These are phyloP conservation scores for Champsocephalus gunnari DNA, from an alignment of 2,797 vertebrate genomes.

Conservation along the genomic window DNA sequence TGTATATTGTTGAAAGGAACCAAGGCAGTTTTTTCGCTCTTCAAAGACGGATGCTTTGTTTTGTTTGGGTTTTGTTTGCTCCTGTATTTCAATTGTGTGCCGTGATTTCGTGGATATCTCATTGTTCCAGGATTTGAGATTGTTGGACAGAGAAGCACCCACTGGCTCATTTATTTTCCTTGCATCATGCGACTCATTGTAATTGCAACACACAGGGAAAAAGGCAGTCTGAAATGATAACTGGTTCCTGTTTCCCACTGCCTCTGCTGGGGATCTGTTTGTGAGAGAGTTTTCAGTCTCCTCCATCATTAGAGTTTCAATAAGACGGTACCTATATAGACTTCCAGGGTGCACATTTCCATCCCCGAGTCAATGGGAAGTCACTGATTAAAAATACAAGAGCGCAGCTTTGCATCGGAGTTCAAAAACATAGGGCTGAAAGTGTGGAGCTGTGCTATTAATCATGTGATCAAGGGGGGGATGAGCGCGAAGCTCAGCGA, in stretches of 20 bases:
- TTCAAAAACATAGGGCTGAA: conserved; percentile 68
- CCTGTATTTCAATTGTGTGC: conserved; percentile 81
- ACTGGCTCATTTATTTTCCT: conserved; percentile 84
- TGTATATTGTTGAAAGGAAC: conserved; percentile 91
- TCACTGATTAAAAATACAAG: conserved; percentile 77
- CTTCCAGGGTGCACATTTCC: conserved; percentile 67
- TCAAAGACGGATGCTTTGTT: conserved; percentile 86
- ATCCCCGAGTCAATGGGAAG: conserved; percentile 65
- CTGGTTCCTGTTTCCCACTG: conserved; percentile 72
- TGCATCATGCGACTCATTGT: conserved; percentile 81
- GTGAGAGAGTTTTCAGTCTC: conserved; percentile 57
- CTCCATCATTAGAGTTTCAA: conserved; percentile 68
- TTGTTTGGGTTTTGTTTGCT: conserved; percentile 85
- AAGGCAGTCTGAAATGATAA: conserved; percentile 61
- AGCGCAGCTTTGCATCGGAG: conserved; percentile 65
- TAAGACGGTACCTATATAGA: conserved; percentile 43
- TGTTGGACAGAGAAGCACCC: conserved; percentile 79
- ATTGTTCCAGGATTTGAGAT: conserved; percentile 85
- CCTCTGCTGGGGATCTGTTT: conserved; percentile 54
- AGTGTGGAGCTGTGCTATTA: conserved; percentile 68
- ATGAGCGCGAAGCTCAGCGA: conserved; percentile 53
- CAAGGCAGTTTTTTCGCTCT: conserved; percentile 80
- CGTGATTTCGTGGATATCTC: conserved; percentile 83
- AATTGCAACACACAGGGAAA: conserved; percentile 68
- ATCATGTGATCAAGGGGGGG: conserved; percentile 80